These are phyloP conservation scores for Galerucella nymphaeae DNA, from an alignment of 2,888 invertebrate genomes.

Conservation along the genomic window DNA sequence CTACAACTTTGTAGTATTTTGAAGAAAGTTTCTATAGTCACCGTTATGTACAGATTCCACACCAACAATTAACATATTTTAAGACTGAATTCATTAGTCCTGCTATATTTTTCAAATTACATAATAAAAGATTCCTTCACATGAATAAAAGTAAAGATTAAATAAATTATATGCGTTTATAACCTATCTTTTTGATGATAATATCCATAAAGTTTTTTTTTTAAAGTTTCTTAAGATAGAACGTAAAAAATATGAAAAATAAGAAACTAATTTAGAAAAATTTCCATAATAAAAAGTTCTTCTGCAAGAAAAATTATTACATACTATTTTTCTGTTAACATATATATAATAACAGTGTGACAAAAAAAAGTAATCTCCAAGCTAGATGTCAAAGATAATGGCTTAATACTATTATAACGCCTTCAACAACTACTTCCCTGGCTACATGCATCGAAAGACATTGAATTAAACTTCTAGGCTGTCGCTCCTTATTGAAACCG, in stretches of 20 bases:
- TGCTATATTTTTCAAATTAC: constrained; percentile 2
- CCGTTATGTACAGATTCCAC: constrained; percentile 1
- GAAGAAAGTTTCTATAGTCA: background rate
- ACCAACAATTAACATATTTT: constrained; percentile 5
- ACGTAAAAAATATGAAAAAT: background rate
- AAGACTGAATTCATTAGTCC: background rate
- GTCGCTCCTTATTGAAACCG: too few species aligned
- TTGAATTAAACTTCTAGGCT: too few species aligned
- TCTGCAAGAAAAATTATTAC: background rate
- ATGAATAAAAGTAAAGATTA: constrained; percentile 1
- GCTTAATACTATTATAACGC: too few species aligned
- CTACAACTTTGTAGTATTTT: background rate
- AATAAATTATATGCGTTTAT: background rate
- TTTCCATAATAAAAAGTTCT: background rate
- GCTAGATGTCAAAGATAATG: background rate
- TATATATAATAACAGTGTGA: background rate
- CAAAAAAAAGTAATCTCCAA: background rate
- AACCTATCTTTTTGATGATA: background rate
- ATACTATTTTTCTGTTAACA: background rate
- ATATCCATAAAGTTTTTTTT: background rate
- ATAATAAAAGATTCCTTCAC: background rate
- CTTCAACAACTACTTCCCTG: too few species aligned
- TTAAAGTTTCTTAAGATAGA: background rate
- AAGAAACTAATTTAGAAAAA: background rate
- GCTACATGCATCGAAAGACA: too few species aligned